Base-by-base conservation (phyloP, 2,113 vertebrate genomes). In the Oxyura jamaicensis region DNA sequence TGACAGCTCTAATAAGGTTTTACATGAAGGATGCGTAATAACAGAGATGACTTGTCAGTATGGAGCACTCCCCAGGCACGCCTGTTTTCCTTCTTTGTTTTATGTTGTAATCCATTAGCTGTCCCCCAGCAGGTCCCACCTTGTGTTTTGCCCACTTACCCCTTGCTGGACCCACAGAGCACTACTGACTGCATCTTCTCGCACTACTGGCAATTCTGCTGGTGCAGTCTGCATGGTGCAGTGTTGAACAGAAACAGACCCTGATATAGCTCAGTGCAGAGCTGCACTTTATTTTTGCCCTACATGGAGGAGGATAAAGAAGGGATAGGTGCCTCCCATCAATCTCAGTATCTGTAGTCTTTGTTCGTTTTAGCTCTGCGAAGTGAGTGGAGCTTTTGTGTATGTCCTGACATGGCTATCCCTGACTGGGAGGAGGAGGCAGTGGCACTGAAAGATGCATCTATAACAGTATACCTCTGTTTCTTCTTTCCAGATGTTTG, bases 51-150 rank as follows among this genome's bases (percentile, higher is more conserved):
- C 23, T 19, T 83, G 17, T 18, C 33, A 46, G 2, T 35, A 13
- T 8, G 11, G 67, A 52, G 23, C 41, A 23, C 13, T 83, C 12
- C 17, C 13, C 21, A 41, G 67, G 28, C 50, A n/a, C 10, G 41
- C 0, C 28, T 7, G 14, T 35, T 42, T 13, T 55, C 52, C 52
- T 87, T 1, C 2, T 20, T 67, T 68, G 11, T 29, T 46, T 44
- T 22, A 5, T 8, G 6, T 44, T 0, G 0, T 72, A 73, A 50
- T 29, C 22, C 35, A 8, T 44, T 68, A 2, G 1, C 3, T 31
- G 41, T 68, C 78, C 14, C 28, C 28, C 33, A 65, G 60, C 39
- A 74, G 60, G 21, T 35, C 50, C 15, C 18, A 3, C 33, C 28
- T 60, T 39, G 13, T 3, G 2, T 10, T 15, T 5, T 62, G 26